phyloP scores from a whole-genome alignment of 2,888 invertebrate species.

The Laspeyria flexula region DNA sequence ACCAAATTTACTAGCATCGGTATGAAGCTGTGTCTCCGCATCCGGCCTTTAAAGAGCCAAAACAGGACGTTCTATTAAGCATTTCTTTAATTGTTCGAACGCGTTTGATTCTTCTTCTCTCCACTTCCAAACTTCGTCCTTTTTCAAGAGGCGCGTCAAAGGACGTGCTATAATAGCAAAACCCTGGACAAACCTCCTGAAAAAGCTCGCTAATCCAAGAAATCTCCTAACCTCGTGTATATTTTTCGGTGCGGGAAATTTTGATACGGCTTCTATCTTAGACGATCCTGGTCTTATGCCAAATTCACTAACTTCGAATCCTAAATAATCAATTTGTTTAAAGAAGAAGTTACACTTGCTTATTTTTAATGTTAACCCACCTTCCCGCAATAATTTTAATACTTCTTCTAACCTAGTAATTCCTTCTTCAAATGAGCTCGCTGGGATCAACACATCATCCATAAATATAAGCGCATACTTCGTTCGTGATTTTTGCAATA shows the following conservation, averaged over 20 bases:
- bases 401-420: conserved; percentile 22
- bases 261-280: neutral
- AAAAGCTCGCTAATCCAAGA: conserved; percentile 10
- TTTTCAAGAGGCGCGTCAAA: conserved; percentile 8
- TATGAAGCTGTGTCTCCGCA: conserved; percentile 49
- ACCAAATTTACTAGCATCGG: conserved; percentile 56
- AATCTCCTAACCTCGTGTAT: conserved; percentile 9
- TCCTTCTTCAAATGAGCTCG: conserved; percentile 23
- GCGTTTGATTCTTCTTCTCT: conserved; percentile 14
- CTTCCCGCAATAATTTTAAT: neutral
- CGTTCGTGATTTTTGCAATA: conserved; percentile 13
- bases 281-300: neutral
- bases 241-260: neutral
- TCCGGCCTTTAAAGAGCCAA: conserved; percentile 45
- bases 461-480: conserved; percentile 26
- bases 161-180: neutral
- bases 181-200: conserved; percentile 10
- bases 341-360: neutral
- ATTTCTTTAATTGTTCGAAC: conserved; percentile 38
- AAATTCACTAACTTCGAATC: neutral
- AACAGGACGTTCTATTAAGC: conserved; percentile 40
- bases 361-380: neutral
- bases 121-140: conserved; percentile 29
- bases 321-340: neutral
- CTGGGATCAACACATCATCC: conserved; percentile 40